Conservation (phyloP, 2,888 invertebrate species). For the Drosophila fungiperda region DNA sequence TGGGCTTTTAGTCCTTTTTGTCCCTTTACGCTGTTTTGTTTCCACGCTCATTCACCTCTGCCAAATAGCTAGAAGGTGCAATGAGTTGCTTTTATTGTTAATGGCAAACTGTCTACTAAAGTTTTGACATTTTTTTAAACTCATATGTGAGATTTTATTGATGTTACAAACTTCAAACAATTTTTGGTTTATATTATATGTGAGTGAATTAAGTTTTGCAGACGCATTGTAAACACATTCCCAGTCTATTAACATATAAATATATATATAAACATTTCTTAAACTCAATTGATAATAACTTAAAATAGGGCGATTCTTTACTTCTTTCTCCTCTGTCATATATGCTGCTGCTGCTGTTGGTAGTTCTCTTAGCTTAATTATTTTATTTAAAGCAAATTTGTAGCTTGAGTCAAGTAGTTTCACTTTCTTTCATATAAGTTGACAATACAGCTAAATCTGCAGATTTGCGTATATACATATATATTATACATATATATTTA, state of each 20-base stretch:
- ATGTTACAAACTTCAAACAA: background rate
- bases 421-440: too few relatives aligned
- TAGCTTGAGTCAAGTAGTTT: too few relatives aligned
- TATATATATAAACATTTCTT: background rate
- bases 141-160: background rate
- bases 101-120: conserved; percentile 11
- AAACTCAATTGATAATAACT: too few relatives aligned
- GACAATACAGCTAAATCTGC: too few relatives aligned
- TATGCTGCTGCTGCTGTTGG: too few relatives aligned
- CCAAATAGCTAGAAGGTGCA: conserved; percentile 24
- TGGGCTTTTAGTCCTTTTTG: conserved; percentile 71
- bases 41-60: conserved; percentile 23
- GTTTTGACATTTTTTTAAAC: background rate
- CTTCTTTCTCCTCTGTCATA: too few relatives aligned
- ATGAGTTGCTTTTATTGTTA: conserved; percentile 34
- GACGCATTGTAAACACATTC: background rate
- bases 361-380: too few relatives aligned
- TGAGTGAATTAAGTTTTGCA: background rate
- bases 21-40: conserved; percentile 57
- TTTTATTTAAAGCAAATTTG: too few relatives aligned
- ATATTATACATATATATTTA: background rate
- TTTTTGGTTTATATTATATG: background rate
- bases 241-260: background rate
- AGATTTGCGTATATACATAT: background rate
- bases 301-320: too few relatives aligned